A percentile compares a stretch with the other conserved stretches of the same genome.
phyloP scores from a whole-genome alignment of 2,797 vertebrate genomes.

The Gymnothorax javanicus region DNA sequence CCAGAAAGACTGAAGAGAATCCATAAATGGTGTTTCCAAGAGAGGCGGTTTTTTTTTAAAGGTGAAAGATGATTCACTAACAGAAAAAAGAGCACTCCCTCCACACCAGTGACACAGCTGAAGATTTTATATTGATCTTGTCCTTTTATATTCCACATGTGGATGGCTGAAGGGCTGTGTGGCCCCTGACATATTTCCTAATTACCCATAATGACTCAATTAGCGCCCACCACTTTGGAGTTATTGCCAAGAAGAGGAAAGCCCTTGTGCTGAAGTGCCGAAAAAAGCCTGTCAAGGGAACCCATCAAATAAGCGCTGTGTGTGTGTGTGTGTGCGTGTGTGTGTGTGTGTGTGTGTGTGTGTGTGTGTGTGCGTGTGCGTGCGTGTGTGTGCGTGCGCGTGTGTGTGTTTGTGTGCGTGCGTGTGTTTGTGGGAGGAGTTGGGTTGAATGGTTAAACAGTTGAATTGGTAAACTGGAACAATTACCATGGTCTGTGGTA shows the following conservation, averaged over 20 bases:
- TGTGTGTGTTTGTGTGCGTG: too few relatives aligned
- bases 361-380: not conserved
- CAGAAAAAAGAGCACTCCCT: not conserved
- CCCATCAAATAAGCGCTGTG: slow-evolving; percentile 8
- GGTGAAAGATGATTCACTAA: not conserved
- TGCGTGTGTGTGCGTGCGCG: not conserved
- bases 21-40: not conserved
- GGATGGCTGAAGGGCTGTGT: not conserved
- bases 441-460: not conserved
- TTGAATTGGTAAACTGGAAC: slow-evolving; percentile 36
- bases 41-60: not conserved
- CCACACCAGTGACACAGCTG: not conserved
- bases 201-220: slow-evolving; percentile 15
- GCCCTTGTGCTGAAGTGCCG: slow-evolving; percentile 45
- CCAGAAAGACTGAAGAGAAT: not conserved
- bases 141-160: not conserved
- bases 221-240: not conserved
- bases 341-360: too few relatives aligned
- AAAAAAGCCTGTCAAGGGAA: slow-evolving; percentile 32
- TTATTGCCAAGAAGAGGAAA: not conserved
- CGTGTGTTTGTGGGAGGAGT: slow-evolving; percentile 12
- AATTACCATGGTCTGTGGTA: slow-evolving; percentile 43
- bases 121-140: not conserved
- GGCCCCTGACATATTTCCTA: not conserved
- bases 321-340: too few relatives aligned